Evolutionary conservation across 2,797 vertebrate genomes (phyloP), one percentile per base, ranked within the genome.

Genomic region (Gymnoscopelus microlampas): DNA sequence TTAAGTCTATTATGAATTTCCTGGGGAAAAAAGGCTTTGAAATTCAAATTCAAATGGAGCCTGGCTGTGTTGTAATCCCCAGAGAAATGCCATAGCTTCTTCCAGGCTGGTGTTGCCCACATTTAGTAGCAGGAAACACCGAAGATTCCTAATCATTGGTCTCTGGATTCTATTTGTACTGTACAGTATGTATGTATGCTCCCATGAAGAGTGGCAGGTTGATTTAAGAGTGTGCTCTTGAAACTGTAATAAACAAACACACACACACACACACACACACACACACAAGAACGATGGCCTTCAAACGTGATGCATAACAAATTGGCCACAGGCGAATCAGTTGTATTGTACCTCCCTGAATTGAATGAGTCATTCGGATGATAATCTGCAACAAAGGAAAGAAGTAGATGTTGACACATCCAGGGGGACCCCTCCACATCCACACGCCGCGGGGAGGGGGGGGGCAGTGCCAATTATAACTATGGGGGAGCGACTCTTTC

Each of bases 281-380:
- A 19, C 19, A 19, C 19, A 19, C 19, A 19, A n/a, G n/a, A 19
- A 19, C 1, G 19, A 19, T 63, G 54, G 70, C 54, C 77, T 50
- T 71, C 79, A 80, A 50, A 76, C 80, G 77, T 79, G 82, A 88
- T 76, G 78, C 79, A 86, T 83, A 87, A 89, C 86, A 87, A 90
- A 87, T 80, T 85, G 87, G 74, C 85, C 81, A 73, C 82, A 84
- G 80, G 78, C 81, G 51, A 70, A 64, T 68, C 69, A 78, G 32
- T 6, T 35, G 32, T 44, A 0, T 10, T 44, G 39, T 44, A 44
- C 70, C 32, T 58, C 79, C 58, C 73, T 73, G 72, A 81, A 83
- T 51, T 60, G 73, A 85, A 69, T 48, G 80, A 87, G 53, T 87
- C 84, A 76, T 67, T 87, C 65, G 48, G 65, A 19, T 68, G 32